These are phyloP conservation scores for Brenthis hecate DNA, from an alignment of 2,888 invertebrate species.

Conservation along the genomic window DNA sequence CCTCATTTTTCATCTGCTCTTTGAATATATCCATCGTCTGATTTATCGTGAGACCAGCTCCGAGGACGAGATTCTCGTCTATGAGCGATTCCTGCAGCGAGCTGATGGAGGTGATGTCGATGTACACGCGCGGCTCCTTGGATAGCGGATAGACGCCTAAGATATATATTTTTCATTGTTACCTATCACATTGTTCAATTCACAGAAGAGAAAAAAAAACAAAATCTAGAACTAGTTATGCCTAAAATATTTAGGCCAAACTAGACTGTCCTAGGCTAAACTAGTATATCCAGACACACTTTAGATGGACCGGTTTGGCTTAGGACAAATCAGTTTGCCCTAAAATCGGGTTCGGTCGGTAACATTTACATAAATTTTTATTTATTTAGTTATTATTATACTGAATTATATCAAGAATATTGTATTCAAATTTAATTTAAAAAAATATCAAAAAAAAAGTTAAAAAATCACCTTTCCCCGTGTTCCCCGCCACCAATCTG, in stretches of 20 bases:
- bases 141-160: slow-evolving; percentile 72
- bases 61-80: slow-evolving; percentile 76
- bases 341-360: too few relatives aligned
- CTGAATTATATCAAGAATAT: background rate
- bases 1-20: slow-evolving; percentile 59
- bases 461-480: slow-evolving; percentile 84
- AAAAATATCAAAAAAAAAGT: background rate
- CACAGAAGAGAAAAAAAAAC: too few relatives aligned
- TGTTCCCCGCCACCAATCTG: slow-evolving; percentile 87
- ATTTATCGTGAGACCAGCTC: slow-evolving; percentile 82
- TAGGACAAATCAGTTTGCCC: too few relatives aligned
- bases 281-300: too few relatives aligned
- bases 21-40: slow-evolving; percentile 78
- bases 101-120: slow-evolving; percentile 84
- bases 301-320: too few relatives aligned
- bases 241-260: too few relatives aligned
- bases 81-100: slow-evolving; percentile 66
- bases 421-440: too few relatives aligned
- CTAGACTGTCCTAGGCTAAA: too few relatives aligned
- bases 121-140: slow-evolving; percentile 72
- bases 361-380: too few relatives aligned
- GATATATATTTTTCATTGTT: slow-evolving; percentile 33
- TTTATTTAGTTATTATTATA: background rate
- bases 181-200: too few relatives aligned
- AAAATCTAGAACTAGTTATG: too few relatives aligned